These are phyloP conservation scores for Eonycteris spelaea DNA, from an alignment of 2,113 vertebrate species.

Conservation along the genomic window DNA sequence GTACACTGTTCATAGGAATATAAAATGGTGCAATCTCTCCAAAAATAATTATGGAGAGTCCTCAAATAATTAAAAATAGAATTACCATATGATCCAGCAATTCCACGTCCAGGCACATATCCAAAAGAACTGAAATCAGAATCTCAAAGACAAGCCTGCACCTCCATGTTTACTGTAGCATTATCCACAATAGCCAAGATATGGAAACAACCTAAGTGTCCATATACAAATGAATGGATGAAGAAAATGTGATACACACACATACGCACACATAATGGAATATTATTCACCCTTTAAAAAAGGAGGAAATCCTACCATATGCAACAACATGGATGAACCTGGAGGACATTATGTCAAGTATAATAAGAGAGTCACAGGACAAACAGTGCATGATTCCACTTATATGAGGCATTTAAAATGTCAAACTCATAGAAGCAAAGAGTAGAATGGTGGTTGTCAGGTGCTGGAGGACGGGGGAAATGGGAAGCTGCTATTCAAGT, in stretches of 20 bases:
- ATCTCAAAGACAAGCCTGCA: not conserved
- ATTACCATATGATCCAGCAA: not conserved
- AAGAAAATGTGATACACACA: not conserved
- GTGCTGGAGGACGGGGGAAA: not conserved
- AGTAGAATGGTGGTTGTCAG: not conserved
- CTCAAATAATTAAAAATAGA: not conserved
- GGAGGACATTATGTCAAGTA: not conserved
- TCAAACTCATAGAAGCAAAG: not conserved
- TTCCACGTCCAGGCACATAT: not conserved
- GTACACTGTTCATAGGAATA: not conserved
- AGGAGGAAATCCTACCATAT: not conserved
- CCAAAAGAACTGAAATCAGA: not conserved
- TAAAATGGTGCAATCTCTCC: not conserved
- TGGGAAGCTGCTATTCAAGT: not conserved
- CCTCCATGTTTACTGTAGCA: not conserved
- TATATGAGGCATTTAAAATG: not conserved
- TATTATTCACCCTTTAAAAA: not conserved
- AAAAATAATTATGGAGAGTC: not conserved
- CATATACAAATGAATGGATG: not conserved
- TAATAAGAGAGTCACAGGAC: not conserved
- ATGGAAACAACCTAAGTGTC: not conserved
- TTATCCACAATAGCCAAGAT: not conserved
- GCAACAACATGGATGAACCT: not conserved
- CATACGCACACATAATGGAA: not conserved
- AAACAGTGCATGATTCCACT: not conserved